Conservation (phyloP, 2,888 invertebrate genomes). For the Crematogaster levior region DNA sequence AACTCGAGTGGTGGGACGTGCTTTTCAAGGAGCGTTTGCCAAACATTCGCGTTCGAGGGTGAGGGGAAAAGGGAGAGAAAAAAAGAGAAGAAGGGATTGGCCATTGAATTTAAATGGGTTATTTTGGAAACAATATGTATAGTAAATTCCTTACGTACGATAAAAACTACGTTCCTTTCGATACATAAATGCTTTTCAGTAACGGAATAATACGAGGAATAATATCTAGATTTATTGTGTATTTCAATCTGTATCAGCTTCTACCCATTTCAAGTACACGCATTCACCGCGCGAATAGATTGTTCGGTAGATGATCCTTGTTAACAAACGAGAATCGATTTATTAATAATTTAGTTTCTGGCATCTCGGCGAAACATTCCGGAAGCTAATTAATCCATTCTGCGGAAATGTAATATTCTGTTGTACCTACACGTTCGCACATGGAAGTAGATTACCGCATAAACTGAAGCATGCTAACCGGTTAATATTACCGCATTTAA, state of each 20-base stretch:
- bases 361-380: constrained; percentile 50
- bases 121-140: not conserved
- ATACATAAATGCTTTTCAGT: not conserved
- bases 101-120: constrained; percentile 31
- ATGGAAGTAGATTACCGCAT: constrained; percentile 43
- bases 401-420: constrained; percentile 48
- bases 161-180: not conserved
- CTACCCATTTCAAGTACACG: not conserved
- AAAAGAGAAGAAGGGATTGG: not conserved
- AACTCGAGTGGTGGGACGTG: constrained; percentile 31
- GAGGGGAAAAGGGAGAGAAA: not conserved
- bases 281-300: constrained; percentile 7
- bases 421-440: constrained; percentile 10
- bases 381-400: constrained; percentile 48
- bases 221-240: not conserved
- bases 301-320: constrained; percentile 39
- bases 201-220: too few relatives aligned
- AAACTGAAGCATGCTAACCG: constrained; percentile 31
- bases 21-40: constrained; percentile 40
- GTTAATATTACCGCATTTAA: constrained; percentile 37
- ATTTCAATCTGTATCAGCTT: not conserved
- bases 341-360: constrained; percentile 53
- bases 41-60: constrained; percentile 39
- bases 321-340: constrained; percentile 52
- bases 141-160: not conserved